A percentile compares a stretch with the other conserved stretches of the same genome.
phyloP scores from a whole-genome alignment of 35 echinoderm and acorn worm genomes.

The Holothuria glaberrima region DNA sequence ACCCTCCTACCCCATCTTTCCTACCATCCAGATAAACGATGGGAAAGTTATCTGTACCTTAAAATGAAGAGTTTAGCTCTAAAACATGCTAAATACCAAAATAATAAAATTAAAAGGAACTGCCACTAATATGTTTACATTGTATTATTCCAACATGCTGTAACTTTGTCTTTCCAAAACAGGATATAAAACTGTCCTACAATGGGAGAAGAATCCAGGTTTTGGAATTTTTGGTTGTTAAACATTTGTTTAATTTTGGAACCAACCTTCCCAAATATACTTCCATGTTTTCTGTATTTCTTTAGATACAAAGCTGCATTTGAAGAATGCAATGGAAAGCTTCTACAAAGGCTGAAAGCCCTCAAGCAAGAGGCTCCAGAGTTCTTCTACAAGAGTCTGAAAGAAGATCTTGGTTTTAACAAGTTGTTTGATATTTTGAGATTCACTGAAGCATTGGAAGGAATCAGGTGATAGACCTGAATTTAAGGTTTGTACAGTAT shows the following conservation, averaged over 20 bases:
- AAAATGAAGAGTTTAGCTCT: too few species aligned
- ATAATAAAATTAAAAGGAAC: too few species aligned
- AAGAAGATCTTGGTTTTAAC: slow-evolving; percentile 67
- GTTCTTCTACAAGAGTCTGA: slow-evolving; percentile 86
- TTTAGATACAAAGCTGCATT: slow-evolving; percentile 63
- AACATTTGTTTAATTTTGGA: neutral
- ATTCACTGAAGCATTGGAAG: slow-evolving; percentile 83
- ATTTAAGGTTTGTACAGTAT: too few species aligned
- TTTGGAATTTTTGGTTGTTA: too few species aligned
- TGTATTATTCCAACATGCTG: neutral
- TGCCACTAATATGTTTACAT: neutral
- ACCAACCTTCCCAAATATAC: neutral
- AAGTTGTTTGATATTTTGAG: slow-evolving; percentile 81
- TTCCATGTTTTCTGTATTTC: neutral
- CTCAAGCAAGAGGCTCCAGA: slow-evolving; percentile 84
- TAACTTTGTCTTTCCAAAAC: neutral
- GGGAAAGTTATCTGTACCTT: too few species aligned
- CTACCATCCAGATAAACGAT: too few species aligned
- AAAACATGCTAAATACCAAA: too few species aligned
- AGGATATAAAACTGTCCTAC: too few species aligned
- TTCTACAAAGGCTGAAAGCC: slow-evolving; percentile 66
- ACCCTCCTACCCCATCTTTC: too few species aligned
- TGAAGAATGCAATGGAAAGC: slow-evolving; percentile 70
- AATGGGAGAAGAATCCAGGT: too few species aligned
- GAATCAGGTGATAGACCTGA: slow-evolving; percentile 53